These are phyloP conservation scores for Rhyacophila evoluta DNA, from an alignment of 2,888 invertebrate genomes.

Conservation along the genomic window DNA sequence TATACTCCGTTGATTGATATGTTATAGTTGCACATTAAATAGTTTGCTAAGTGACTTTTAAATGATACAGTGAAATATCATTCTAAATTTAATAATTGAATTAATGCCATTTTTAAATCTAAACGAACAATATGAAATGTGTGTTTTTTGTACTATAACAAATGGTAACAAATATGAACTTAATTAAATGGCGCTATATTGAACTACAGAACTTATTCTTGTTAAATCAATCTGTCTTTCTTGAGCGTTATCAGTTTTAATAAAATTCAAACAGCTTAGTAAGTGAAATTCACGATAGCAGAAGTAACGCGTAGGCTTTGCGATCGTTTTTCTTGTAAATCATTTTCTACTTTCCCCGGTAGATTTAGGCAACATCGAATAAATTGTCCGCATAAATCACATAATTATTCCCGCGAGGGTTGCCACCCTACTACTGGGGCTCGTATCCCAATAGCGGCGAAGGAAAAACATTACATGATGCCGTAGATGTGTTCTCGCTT, in stretches of 20 bases:
- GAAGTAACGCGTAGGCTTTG: not conserved
- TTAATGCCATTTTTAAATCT: too few species aligned
- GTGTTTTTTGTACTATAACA: too few species aligned
- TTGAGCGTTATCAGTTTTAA: not conserved
- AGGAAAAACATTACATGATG: not conserved
- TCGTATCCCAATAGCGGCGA: not conserved
- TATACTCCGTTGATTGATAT: too few species aligned
- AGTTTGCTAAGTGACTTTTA: too few species aligned
- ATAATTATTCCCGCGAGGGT: conserved; percentile 49
- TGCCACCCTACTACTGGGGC: conserved; percentile 8
- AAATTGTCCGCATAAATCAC: conserved; percentile 53
- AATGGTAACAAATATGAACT: too few species aligned
- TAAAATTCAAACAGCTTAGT: not conserved
- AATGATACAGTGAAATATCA: too few species aligned
- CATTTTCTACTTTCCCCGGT: not conserved
- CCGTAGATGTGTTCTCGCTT: not conserved
- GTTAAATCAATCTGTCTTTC: not conserved
- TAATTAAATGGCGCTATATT: too few species aligned
- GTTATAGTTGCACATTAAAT: too few species aligned
- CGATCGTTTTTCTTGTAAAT: conserved; percentile 37
- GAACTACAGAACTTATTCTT: too few species aligned
- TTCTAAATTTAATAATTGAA: too few species aligned
- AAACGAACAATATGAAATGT: too few species aligned
- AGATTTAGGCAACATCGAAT: conserved; percentile 41
- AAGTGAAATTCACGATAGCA: not conserved